These are phyloP conservation scores for Pseudomyrmex concolor DNA, from an alignment of 1,140 invertebrate genomes.

Conservation along the genomic window DNA sequence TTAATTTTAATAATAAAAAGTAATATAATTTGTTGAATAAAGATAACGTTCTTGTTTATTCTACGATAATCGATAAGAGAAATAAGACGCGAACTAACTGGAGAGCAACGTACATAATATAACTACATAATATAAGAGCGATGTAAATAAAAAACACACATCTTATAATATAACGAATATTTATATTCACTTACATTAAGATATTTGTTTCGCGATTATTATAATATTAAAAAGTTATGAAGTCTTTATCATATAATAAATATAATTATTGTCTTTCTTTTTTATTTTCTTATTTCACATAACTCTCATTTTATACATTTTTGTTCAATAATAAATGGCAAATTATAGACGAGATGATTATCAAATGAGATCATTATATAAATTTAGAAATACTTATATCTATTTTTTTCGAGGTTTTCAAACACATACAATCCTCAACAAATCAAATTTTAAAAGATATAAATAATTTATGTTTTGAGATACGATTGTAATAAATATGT, in stretches of 20 bases:
- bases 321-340: slow-evolving; percentile 64
- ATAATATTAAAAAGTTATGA: slow-evolving; percentile 39
- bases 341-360: slow-evolving; percentile 13
- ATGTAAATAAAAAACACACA: slow-evolving; percentile 22
- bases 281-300: slow-evolving; percentile 32
- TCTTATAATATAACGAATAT: slow-evolving; percentile 7
- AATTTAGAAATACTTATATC: slow-evolving; percentile 68
- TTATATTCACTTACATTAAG: slow-evolving; percentile 36
- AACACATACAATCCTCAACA: background rate
- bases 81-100: background rate
- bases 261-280: slow-evolving; percentile 20
- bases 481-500: slow-evolving; percentile 2
- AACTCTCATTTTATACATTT: slow-evolving; percentile 60
- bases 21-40: background rate
- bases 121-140: background rate
- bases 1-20: slow-evolving; percentile 14
- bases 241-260: slow-evolving; percentile 41
- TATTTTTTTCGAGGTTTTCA: slow-evolving; percentile 28
- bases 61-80: background rate
- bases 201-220: slow-evolving; percentile 5
- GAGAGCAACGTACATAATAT: slow-evolving; percentile 19
- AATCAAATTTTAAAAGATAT: slow-evolving; percentile 58
- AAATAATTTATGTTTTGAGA: slow-evolving; percentile 59
- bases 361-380: slow-evolving; percentile 63
- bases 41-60: background rate